Conservation (phyloP, 2,888 invertebrate species). For the Pecten maximus region DNA sequence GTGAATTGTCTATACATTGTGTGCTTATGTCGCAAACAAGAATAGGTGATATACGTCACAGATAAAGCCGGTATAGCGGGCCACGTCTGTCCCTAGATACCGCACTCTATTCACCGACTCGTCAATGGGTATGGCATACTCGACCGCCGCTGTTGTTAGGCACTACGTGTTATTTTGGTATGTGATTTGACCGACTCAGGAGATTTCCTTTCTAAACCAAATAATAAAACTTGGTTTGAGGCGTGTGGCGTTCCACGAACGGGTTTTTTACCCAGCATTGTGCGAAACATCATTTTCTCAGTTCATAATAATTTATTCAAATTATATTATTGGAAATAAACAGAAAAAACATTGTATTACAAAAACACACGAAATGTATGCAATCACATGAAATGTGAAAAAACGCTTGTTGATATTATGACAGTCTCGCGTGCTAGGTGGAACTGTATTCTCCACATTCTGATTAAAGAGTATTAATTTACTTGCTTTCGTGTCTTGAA, state of each 20-base stretch:
- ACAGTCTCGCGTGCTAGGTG: conserved; percentile 59
- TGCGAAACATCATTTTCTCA: background rate
- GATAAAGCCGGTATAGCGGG: background rate
- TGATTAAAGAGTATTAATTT: conserved; percentile 70
- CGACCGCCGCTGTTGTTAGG: conserved; percentile 23
- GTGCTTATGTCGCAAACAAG: conserved; percentile 35
- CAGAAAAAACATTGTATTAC: background rate
- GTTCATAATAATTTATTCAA: background rate
- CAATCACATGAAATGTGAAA: conserved; percentile 48
- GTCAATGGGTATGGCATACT: background rate
- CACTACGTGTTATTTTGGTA: background rate
- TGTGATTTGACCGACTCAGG: conserved; percentile 13
- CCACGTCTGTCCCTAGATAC: conserved; percentile 22
- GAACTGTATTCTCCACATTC: conserved; percentile 52
- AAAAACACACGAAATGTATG: conserved; percentile 48
- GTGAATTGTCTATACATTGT: conserved; percentile 35
- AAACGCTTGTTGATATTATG: conserved; percentile 49
- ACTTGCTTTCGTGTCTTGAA: conserved; percentile 56
- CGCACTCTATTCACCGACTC: conserved; percentile 23
- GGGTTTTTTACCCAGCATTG: background rate
- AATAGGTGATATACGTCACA: conserved; percentile 33
- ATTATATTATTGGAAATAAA: background rate
- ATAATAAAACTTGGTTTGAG: background rate
- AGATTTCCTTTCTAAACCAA: background rate
- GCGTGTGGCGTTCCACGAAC: too few species aligned